Evolutionary conservation across 1,140 invertebrate species (phyloP).

Genomic region (Epicauta chinensis): DNA sequence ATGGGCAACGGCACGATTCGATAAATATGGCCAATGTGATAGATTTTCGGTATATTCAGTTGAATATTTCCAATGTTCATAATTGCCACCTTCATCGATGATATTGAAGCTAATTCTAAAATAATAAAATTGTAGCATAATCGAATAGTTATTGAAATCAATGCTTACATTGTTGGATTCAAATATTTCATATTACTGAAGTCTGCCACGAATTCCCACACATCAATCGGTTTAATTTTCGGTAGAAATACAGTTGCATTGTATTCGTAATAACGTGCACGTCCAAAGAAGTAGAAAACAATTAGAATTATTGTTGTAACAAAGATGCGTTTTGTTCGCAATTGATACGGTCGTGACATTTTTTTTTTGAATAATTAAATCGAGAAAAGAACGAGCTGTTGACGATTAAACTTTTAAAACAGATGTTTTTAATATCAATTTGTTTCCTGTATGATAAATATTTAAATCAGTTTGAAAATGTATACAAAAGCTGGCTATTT

Average conservation of each 20-base stretch:
- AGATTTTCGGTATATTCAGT: slow-evolving; percentile 59
- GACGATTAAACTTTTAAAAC: too few species aligned
- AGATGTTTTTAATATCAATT: too few species aligned
- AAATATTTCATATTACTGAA: slow-evolving; percentile 65
- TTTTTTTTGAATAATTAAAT: background rate
- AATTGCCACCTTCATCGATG: slow-evolving; percentile 56
- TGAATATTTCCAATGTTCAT: slow-evolving; percentile 63
- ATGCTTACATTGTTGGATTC: slow-evolving; percentile 65
- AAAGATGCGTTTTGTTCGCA: slow-evolving; percentile 23
- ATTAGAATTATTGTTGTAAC: slow-evolving; percentile 17
- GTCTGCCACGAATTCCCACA: slow-evolving; percentile 68
- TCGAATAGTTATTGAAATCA: background rate
- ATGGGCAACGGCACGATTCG: slow-evolving; percentile 51
- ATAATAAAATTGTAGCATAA: slow-evolving; percentile 5
- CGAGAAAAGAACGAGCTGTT: too few species aligned
- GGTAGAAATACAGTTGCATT: slow-evolving; percentile 22
- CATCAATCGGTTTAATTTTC: slow-evolving; percentile 51
- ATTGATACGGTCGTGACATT: slow-evolving; percentile 26
- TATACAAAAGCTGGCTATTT: too few species aligned
- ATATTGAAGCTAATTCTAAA: slow-evolving; percentile 56
- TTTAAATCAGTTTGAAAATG: too few species aligned
- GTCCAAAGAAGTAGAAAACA: slow-evolving; percentile 25
- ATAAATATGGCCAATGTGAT: slow-evolving; percentile 55
- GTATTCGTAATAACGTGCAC: slow-evolving; percentile 30
- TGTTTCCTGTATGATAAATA: too few species aligned